Percentiles rank a stretch among this genome's conserved stretches.
Conservation (phyloP, 2,113 vertebrate species). For the Madoqua kirkii region DNA sequence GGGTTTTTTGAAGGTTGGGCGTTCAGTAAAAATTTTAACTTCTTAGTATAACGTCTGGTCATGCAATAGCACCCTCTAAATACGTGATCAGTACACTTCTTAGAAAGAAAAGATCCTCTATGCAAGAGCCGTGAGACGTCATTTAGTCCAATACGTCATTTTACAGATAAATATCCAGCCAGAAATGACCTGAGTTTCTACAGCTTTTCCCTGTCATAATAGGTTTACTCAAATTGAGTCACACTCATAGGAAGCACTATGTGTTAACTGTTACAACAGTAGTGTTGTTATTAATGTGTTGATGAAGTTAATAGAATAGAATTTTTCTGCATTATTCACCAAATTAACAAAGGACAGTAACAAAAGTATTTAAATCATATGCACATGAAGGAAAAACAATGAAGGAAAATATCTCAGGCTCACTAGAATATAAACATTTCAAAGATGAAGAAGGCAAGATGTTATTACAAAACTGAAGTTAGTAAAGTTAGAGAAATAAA, state of each 20-base stretch:
- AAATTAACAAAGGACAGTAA: not conserved
- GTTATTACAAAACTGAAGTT: constrained; percentile 5
- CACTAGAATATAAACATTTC: not conserved
- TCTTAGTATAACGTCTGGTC: not conserved
- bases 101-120: not conserved
- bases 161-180: not conserved
- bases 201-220: not conserved
- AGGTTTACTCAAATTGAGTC: not conserved
- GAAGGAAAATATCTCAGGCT: not conserved
- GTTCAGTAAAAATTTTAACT: not conserved
- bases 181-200: not conserved
- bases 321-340: not conserved
- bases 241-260: not conserved
- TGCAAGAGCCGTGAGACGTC: not conserved
- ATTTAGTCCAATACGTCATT: not conserved
- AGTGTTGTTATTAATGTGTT: not conserved
- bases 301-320: not conserved
- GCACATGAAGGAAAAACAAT: not conserved
- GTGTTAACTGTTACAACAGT: not conserved
- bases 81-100: not conserved
- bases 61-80: not conserved
- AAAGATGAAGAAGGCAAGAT: not conserved
- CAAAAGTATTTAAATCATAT: not conserved
- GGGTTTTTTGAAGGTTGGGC: not conserved
- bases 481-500: not conserved